Base-by-base conservation (phyloP, 2,113 vertebrate species). In the Felis chaus region DNA sequence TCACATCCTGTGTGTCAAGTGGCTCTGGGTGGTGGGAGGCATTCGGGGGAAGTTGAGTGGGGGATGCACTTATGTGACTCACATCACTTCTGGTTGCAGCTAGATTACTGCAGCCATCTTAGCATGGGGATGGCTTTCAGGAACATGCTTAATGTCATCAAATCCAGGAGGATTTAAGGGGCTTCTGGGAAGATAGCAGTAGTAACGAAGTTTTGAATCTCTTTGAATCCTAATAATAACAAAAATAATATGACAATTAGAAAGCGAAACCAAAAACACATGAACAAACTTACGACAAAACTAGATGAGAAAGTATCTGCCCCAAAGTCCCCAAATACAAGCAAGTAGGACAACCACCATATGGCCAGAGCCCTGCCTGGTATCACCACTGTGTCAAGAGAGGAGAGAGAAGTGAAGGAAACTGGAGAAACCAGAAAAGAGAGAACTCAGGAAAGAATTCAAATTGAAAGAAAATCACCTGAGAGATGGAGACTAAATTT, bases 1-100 rank as follows among this genome's bases (percentile, higher is more conserved):
- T 27, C n/a, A 36, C 39, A 31, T 41, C 23, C n/a, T 21, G 5
- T 0, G 0, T 33, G 25, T n/a, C 1, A 39, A 29, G 9, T 8
- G 53, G 27, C 10, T 0, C 74, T 74, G 11, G 29, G 31, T 65
- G 23, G 33, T 94, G 18, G 4, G 39, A 23, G 25, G 39, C 18
- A 50, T 36, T n/a, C 1, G 25, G 65, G 11, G 25, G 48, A 55
- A 14, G 53, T 3, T 18, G 27, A 57, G 12, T 19, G 29, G 6
- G 61, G 53, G 27, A 12, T 27, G 21, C 16, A 15, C 15, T 14
- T 33, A 1, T 27, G 15, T 53, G 55, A 71, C 5, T 63, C 25
- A 27, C 10, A 45, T 19, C 33, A 8, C 63, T 31, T 48, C 57
- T 45, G 16, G 12, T 39, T n/a, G 45, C 2, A 15, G 27, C 78